Conservation (phyloP, 1,140 invertebrate genomes). For the Lepidostoma basale region DNA sequence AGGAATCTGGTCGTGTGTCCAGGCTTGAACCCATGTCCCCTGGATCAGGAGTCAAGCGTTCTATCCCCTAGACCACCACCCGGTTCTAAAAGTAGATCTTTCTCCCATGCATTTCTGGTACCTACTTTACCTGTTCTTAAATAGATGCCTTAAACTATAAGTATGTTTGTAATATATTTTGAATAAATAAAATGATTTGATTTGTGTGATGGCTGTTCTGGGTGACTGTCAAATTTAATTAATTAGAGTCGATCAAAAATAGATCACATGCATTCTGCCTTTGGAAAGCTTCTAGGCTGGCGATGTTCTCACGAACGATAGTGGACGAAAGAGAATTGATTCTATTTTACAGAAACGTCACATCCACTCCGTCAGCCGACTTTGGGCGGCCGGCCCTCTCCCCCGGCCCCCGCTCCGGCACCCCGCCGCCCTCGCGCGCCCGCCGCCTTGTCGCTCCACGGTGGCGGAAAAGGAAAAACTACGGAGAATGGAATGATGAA, state of each 20-base stretch:
- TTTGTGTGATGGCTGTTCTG: too few species aligned
- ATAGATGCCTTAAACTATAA: too few species aligned
- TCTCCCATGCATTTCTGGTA: too few species aligned
- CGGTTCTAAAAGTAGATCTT: too few species aligned
- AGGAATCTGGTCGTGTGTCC: too few species aligned
- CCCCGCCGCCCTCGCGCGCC: neutral
- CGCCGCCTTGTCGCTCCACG: conserved; percentile 25
- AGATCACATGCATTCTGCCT: neutral
- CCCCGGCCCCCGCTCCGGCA: neutral
- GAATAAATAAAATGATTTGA: too few species aligned
- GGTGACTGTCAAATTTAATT: too few species aligned
- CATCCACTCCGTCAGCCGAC: conserved; percentile 15
- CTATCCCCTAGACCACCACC: too few species aligned
- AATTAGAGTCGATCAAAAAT: neutral
- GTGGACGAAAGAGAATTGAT: conserved; percentile 9
- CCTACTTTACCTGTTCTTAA: too few species aligned
- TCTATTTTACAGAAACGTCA: conserved; percentile 23
- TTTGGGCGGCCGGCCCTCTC: neutral
- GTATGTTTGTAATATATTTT: too few species aligned
- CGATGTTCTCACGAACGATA: neutral
- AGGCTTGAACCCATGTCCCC: too few species aligned
- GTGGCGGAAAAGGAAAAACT: conserved; percentile 44
- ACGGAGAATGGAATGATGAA: conserved; percentile 44
- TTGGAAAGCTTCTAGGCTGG: neutral
- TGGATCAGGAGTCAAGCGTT: too few species aligned